Base-by-base conservation (phyloP, 2,113 vertebrate species). In the Aldabrachelys gigantea region DNA sequence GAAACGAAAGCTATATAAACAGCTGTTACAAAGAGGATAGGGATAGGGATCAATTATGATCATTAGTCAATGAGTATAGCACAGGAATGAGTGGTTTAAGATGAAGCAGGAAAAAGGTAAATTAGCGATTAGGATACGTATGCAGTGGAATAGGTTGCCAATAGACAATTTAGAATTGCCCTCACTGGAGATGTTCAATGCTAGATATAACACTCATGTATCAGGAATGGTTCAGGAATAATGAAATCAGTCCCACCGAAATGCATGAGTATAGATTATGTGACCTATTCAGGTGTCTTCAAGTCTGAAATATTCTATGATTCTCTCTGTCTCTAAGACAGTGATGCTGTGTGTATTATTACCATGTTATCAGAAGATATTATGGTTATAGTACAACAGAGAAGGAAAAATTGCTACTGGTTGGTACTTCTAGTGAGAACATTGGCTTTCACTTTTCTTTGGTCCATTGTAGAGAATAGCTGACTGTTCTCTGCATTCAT, bases 401-500 rank as follows among this genome's bases (percentile, higher is more conserved):
- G 82, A 78, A 89, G 35, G n/a, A 93, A 2, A 22, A 89, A 35
- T 92, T 87, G 86, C 79, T 82, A 88, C 57, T 91, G 83, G 27
- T 75, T 86, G 47, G 21, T 75, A 50, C 84, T 47, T 82, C 88
- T 56, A 85, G 17, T 79, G 82, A 53, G 3, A 76, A 89, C 90
- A 87, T 10, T 53, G 11, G 52, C 41, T 95, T 85, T 89, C 80
- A 49, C 91, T 29, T 82, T 92, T 95, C 88, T 90, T 53, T 47
- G 49, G 69, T 84, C 76, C 88, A 50, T 89, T 88, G 54, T 57
- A 87, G 59, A 86, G 85, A 85, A 79, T 22, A 90, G 10, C 44
- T 85, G 94, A 93, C 92, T 49, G 52, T 35, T 95, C 82, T 81
- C 84, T 92, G 50, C 85, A 83, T 84, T 94, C 89, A 90, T 88